Conservation (phyloP, 2,888 invertebrate species). For the Heterodera filipjevi region DNA sequence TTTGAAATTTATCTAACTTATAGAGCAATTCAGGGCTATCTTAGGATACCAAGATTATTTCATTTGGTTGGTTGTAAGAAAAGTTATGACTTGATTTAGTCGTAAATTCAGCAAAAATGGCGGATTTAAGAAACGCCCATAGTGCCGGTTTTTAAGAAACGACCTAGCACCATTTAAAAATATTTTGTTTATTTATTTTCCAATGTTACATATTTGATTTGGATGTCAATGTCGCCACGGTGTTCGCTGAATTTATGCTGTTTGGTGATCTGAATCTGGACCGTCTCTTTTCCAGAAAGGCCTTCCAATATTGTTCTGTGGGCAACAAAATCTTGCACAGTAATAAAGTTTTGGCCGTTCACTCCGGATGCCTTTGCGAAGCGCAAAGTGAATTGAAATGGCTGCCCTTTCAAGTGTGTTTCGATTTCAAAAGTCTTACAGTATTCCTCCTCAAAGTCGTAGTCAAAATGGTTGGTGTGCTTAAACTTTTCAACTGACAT, state of each 20-base stretch:
- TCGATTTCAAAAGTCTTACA: neutral
- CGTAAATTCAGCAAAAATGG: too few species aligned
- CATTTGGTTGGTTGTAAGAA: too few species aligned
- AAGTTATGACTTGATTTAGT: too few species aligned
- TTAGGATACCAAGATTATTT: too few species aligned
- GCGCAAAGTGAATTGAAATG: neutral
- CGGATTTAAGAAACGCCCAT: too few species aligned
- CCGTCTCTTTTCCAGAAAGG: neutral
- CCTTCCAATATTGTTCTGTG: neutral
- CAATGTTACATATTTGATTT: neutral
- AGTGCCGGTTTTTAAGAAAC: too few species aligned
- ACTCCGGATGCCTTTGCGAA: neutral
- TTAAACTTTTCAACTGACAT: neutral
- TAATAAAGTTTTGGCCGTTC: neutral
- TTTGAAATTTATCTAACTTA: too few species aligned
- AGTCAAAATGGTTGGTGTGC: neutral
- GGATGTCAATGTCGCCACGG: neutral
- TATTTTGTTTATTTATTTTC: too few species aligned
- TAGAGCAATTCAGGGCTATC: too few species aligned
- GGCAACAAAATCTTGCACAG: neutral
- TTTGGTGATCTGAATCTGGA: neutral
- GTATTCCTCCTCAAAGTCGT: slow-evolving; percentile 5
- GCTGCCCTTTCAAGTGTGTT: neutral
- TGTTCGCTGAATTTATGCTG: neutral
- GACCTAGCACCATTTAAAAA: too few species aligned